Evolutionary conservation across 2,113 vertebrate species (phyloP).

Genomic region (Numida meleagris): DNA sequence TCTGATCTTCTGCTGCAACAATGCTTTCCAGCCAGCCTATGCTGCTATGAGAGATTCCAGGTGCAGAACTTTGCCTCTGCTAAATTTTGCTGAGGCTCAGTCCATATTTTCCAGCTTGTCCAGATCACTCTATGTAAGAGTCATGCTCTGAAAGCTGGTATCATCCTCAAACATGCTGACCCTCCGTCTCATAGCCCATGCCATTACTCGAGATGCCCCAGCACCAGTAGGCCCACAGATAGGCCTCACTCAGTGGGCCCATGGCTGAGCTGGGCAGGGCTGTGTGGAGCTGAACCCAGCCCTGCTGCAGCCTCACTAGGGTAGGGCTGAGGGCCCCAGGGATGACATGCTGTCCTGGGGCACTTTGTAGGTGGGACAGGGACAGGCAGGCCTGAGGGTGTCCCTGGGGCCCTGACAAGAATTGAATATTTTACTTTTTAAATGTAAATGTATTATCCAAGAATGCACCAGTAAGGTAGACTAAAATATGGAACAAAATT

Average conservation of each 20-base stretch:
- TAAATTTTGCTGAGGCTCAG: neutral
- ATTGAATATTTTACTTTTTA: neutral
- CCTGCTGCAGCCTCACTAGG: too few relatives aligned
- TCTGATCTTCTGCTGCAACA: neutral
- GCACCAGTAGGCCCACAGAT: too few relatives aligned
- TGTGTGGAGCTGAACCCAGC: too few relatives aligned
- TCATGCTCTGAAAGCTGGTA: neutral
- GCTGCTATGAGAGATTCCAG: neutral
- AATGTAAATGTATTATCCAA: neutral
- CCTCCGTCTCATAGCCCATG: neutral
- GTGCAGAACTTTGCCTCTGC: neutral
- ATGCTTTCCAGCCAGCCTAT: neutral
- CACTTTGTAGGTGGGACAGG: accelerated
- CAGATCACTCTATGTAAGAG: neutral
- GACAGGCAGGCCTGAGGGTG: neutral
- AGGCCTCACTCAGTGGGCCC: too few relatives aligned
- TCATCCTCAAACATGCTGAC: neutral
- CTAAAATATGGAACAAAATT: neutral
- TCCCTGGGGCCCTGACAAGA: neutral
- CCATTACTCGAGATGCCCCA: neutral
- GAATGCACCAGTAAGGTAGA: neutral
- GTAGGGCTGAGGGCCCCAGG: too few relatives aligned
- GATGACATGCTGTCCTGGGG: neutral
- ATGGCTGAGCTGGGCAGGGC: too few relatives aligned
- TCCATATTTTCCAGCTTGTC: neutral